Percentiles rank a stretch among this genome's conserved stretches.
Conservation (phyloP, 2,797 vertebrate species). For the Thamnophis elegans region DNA sequence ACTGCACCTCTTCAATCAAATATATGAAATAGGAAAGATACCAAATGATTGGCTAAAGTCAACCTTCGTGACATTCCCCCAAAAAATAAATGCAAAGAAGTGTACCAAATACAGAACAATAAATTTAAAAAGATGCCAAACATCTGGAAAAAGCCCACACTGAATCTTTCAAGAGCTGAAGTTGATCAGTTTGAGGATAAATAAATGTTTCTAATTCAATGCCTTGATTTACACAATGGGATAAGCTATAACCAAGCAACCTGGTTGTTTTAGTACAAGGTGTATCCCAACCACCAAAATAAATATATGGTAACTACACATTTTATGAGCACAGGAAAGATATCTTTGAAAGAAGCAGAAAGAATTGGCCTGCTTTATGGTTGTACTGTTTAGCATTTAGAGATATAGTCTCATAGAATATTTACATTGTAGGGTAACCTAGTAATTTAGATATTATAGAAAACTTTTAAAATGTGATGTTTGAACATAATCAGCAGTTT, state of each 20-base stretch:
- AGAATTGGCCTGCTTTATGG: slow-evolving; percentile 46
- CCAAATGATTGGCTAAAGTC: no score
- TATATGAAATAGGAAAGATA: no score
- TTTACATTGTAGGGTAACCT: slow-evolving; percentile 55
- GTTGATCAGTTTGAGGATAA: neutral
- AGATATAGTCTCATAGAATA: slow-evolving; percentile 21
- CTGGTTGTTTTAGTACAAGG: neutral
- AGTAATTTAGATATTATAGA: slow-evolving; percentile 20
- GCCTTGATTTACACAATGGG: neutral
- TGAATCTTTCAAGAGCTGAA: neutral
- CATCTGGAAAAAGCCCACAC: neutral
- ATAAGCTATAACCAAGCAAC: neutral
- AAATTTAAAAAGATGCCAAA: neutral
- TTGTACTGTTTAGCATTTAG: slow-evolving; percentile 14
- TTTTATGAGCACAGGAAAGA: neutral
- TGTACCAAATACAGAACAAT: no score
- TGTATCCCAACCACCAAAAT: neutral
- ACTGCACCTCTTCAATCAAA: no score
- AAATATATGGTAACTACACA: slow-evolving; percentile 32
- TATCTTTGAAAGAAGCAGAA: slow-evolving; percentile 39
- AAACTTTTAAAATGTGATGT: slow-evolving; percentile 21
- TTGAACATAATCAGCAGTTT: slow-evolving; percentile 21
- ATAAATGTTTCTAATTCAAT: neutral
- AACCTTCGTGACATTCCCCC: no score
- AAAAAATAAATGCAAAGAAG: no score